Evolutionary conservation across 2,888 invertebrate species (phyloP).

Genomic region (Steromphala cineraria): DNA sequence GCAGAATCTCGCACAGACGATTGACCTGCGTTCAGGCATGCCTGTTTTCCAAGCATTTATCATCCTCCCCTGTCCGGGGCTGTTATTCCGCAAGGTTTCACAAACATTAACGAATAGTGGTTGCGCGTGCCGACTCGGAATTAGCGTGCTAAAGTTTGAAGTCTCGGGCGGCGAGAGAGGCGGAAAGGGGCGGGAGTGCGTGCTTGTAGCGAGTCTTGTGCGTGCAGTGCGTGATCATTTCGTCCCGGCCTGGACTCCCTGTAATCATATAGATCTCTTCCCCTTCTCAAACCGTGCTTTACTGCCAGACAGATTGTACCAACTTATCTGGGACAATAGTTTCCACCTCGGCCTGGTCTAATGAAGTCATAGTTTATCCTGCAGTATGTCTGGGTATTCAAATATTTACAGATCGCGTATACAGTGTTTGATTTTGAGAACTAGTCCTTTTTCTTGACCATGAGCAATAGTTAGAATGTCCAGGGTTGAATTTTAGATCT

Average conservation of each 20-base stretch:
- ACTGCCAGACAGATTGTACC: background rate
- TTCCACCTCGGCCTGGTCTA: too few relatives aligned
- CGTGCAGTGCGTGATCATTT: background rate
- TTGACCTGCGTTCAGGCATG: background rate
- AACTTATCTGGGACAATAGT: too few relatives aligned
- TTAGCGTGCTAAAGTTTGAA: background rate
- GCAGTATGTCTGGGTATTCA: too few relatives aligned
- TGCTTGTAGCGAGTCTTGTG: background rate
- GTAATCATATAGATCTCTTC: conserved; percentile 10
- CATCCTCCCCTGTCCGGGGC: conserved; percentile 10
- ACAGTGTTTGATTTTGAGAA: too few relatives aligned
- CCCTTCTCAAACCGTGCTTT: background rate
- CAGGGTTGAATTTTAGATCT: too few relatives aligned
- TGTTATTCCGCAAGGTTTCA: conserved; percentile 12
- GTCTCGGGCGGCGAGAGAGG: conserved; percentile 9
- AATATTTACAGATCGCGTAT: too few relatives aligned
- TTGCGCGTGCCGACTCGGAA: conserved; percentile 5
- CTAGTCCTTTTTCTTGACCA: too few relatives aligned
- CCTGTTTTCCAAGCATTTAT: conserved; percentile 6
- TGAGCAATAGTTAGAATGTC: too few relatives aligned
- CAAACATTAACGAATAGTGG: conserved; percentile 15
- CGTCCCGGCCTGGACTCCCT: background rate
- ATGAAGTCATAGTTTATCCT: too few relatives aligned
- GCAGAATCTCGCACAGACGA: too few relatives aligned
- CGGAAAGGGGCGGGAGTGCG: background rate